A percentile compares a stretch with the other conserved stretches of the same genome.
phyloP scores from a whole-genome alignment of 2,797 vertebrate genomes.

The Diceros bicornis region DNA sequence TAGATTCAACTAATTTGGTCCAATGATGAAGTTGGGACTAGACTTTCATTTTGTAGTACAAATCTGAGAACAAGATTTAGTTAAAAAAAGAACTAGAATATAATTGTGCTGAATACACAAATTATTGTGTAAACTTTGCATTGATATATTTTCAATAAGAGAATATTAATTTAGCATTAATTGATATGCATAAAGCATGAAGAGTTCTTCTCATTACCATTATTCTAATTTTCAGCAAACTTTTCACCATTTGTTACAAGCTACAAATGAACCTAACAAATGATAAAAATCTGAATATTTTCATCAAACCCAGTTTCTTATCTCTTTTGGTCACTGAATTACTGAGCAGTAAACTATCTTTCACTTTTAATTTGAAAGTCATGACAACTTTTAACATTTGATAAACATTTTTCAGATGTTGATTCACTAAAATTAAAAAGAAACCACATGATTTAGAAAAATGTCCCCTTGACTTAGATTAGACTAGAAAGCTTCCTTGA shows the following conservation, averaged over 20 bases:
- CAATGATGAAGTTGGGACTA: background rate
- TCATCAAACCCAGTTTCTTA: background rate
- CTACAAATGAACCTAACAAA: background rate
- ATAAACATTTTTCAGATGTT: constrained; percentile 65
- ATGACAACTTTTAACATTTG: constrained; percentile 34
- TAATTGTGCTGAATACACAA: background rate
- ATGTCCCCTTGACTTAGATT: constrained; percentile 70
- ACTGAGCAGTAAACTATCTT: background rate
- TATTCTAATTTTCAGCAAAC: background rate
- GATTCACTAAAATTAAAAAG: constrained; percentile 61
- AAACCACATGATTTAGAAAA: background rate
- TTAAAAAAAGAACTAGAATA: background rate
- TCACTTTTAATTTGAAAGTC: constrained; percentile 44
- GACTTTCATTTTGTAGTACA: background rate
- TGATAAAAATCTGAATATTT: background rate
- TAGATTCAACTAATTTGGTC: background rate
- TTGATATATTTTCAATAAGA: background rate
- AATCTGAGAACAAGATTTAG: background rate
- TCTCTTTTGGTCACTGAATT: background rate
- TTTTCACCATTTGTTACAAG: background rate
- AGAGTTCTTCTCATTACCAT: background rate
- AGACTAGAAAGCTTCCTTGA: constrained; percentile 67
- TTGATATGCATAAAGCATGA: background rate
- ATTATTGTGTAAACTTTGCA: background rate
- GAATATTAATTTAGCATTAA: background rate